phyloP scores from a whole-genome alignment of 2,113 vertebrate species.

The Baryphthengus martii region DNA sequence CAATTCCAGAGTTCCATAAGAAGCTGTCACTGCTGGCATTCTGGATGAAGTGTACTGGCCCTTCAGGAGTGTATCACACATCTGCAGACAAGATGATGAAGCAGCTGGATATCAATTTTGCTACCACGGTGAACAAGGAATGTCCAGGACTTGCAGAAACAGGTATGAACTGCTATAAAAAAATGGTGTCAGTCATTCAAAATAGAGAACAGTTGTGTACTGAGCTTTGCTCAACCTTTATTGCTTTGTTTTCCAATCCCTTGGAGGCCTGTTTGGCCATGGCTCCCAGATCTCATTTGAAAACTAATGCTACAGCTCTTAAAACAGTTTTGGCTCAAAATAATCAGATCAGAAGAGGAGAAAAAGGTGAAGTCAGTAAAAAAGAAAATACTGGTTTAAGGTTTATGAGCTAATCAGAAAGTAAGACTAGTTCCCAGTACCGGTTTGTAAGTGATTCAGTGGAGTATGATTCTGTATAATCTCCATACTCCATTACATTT shows the following conservation, averaged over 20 bases:
- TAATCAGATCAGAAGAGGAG: neutral
- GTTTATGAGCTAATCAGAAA: neutral
- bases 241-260: neutral
- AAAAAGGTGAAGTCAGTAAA: neutral
- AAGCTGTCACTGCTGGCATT: slow-evolving; percentile 83
- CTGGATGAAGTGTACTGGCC: slow-evolving; percentile 89
- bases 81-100: slow-evolving; percentile 84
- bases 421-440: neutral
- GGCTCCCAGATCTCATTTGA: neutral
- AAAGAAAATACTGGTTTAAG: neutral
- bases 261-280: neutral
- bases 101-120: slow-evolving; percentile 82
- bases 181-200: neutral
- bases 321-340: neutral
- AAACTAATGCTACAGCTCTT: neutral
- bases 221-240: neutral
- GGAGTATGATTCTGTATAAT: neutral
- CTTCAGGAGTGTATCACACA: slow-evolving; percentile 85
- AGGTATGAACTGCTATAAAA: slow-evolving; percentile 71
- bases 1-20: slow-evolving; percentile 85
- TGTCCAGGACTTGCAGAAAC: slow-evolving; percentile 80
- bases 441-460: neutral
- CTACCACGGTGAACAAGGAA: slow-evolving; percentile 77
- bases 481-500: neutral
- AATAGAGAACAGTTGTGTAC: neutral